Evolutionary conservation across 2,797 vertebrate species (phyloP).

Genomic region (Perdix hodgsoniae): DNA sequence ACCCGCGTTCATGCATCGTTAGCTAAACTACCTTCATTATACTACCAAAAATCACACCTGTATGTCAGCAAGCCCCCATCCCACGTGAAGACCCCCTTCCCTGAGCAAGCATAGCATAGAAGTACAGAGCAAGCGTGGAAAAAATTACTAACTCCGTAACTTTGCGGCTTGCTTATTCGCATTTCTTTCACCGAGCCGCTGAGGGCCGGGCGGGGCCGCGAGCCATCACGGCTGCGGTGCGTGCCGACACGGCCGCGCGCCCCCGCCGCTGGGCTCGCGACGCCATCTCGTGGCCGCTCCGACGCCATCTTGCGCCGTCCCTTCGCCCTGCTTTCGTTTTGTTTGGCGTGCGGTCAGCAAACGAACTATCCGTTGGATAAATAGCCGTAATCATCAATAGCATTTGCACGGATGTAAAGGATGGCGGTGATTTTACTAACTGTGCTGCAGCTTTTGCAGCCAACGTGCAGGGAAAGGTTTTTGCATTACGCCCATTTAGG

Average conservation of each 20-base stretch:
- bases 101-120: too few species aligned
- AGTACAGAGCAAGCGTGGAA: too few species aligned
- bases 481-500: neutral
- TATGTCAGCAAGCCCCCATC: too few species aligned
- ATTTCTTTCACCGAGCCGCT: rapidly evolving
- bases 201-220: neutral
- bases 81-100: too few species aligned
- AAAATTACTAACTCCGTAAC: neutral
- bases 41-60: too few species aligned
- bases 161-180: neutral
- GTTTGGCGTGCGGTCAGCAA: too few species aligned
- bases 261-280: neutral
- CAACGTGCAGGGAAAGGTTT: neutral
- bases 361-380: too few species aligned
- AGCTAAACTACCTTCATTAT: too few species aligned
- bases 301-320: neutral
- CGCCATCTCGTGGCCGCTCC: constrained; percentile 26
- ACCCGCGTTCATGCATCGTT: too few species aligned
- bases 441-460: neutral
- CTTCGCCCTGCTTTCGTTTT: neutral
- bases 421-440: neutral
- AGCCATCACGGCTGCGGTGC: rapidly evolving
- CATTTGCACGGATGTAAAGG: neutral
- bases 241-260: rapidly evolving
- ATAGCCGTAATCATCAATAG: neutral